These are phyloP conservation scores for Telmatherina bonti DNA, from an alignment of 2,797 vertebrate genomes.

Conservation along the genomic window DNA sequence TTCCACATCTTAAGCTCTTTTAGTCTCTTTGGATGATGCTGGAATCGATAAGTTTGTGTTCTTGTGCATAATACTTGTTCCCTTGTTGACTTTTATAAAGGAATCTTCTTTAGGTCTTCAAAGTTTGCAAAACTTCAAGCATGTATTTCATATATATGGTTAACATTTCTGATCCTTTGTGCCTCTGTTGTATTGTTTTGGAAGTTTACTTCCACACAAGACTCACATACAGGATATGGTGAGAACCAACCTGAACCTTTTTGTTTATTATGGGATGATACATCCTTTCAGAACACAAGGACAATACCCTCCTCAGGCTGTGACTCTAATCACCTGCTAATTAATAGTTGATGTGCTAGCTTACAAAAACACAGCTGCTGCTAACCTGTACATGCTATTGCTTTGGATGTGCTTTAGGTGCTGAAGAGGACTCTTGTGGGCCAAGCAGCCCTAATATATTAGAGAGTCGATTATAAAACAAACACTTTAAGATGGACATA, in stretches of 20 bases:
- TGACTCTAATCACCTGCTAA: slow-evolving; percentile 92
- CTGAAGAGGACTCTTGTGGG: slow-evolving; percentile 54
- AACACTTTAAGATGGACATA: background rate
- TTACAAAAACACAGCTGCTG: slow-evolving; percentile 85
- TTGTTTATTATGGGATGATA: slow-evolving; percentile 63
- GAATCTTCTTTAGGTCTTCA: slow-evolving; percentile 11
- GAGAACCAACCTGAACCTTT: slow-evolving; percentile 24
- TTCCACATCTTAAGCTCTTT: slow-evolving; percentile 16
- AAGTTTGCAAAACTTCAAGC: background rate
- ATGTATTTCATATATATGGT: background rate
- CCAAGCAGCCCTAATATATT: background rate
- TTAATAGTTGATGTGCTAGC: slow-evolving; percentile 90
- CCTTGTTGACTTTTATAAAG: background rate
- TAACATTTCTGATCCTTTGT: background rate
- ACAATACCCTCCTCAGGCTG: slow-evolving; percentile 85
- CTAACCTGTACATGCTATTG: slow-evolving; percentile 84
- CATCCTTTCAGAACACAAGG: slow-evolving; percentile 84
- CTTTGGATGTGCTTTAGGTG: slow-evolving; percentile 82
- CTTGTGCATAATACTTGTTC: slow-evolving; percentile 16
- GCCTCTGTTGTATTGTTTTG: slow-evolving; percentile 14
- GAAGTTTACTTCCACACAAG: slow-evolving; percentile 14
- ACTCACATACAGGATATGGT: background rate
- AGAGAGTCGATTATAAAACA: slow-evolving; percentile 25
- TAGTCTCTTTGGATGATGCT: slow-evolving; percentile 4
- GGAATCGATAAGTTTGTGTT: slow-evolving; percentile 44